Percentiles rank a stretch among this genome's conserved stretches.
Conservation (phyloP, 2,888 invertebrate species). For the Anthoptus insignis region DNA sequence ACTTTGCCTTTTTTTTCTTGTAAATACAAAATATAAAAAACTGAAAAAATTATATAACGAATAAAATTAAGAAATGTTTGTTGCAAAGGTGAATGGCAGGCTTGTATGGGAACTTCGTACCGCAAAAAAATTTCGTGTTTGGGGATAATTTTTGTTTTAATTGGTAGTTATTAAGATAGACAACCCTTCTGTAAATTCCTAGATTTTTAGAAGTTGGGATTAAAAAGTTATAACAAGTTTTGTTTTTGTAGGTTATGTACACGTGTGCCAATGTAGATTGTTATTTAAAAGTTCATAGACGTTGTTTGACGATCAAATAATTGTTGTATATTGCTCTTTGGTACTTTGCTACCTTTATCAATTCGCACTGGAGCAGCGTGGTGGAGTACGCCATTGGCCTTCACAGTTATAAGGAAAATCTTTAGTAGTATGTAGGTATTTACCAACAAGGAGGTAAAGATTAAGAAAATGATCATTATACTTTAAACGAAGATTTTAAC, state of each 20-base stretch:
- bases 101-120: neutral
- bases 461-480: neutral
- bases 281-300: neutral
- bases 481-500: neutral
- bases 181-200: neutral
- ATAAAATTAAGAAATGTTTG: too few relatives aligned
- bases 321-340: too few relatives aligned
- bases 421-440: too few relatives aligned
- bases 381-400: too few relatives aligned
- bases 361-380: too few relatives aligned
- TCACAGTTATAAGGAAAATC: too few relatives aligned
- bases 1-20: too few relatives aligned
- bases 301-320: neutral
- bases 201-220: neutral
- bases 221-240: too few relatives aligned
- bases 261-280: neutral
- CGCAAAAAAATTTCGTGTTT: neutral
- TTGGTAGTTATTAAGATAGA: neutral
- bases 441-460: neutral
- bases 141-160: neutral
- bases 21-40: too few relatives aligned
- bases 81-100: neutral
- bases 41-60: too few relatives aligned
- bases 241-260: neutral
- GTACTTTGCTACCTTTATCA: too few relatives aligned